Percentiles rank a stretch among this genome's conserved stretches.
phyloP scores from a whole-genome alignment of 2,113 vertebrate species.

The Prionailurus bengalensis region DNA sequence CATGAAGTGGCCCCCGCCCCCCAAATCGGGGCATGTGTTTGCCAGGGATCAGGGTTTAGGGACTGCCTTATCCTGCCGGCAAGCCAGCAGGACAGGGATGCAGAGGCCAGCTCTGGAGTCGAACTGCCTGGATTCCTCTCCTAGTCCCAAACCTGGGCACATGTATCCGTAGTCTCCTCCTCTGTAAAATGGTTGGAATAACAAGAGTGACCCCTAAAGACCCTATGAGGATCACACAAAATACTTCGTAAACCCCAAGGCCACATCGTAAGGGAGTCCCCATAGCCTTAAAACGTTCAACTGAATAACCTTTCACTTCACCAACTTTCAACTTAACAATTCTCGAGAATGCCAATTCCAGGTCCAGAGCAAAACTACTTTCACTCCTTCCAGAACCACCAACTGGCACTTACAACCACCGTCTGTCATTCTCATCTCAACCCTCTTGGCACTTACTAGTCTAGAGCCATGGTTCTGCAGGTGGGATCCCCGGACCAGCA shows the following conservation, averaged over 20 bases:
- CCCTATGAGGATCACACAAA: not conserved
- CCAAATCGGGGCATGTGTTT: not conserved
- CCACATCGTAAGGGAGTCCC: not conserved
- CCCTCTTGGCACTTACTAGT: no score
- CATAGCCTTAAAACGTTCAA: not conserved
- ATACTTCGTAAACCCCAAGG: not conserved
- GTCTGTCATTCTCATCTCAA: fast-evolving
- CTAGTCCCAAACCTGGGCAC: not conserved
- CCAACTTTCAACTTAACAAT: not conserved
- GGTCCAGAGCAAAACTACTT: fast-evolving
- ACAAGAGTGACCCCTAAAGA: not conserved
- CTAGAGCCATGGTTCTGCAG: not conserved
- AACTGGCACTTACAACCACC: not conserved
- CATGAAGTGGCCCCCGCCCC: fast-evolving
- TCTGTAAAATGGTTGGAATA: not conserved
- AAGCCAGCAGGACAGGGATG: not conserved
- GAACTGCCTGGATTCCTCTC: not conserved
- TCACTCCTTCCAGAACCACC: not conserved
- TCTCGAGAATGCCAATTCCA: not conserved
- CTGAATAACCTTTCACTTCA: not conserved
- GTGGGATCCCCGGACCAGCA: not conserved
- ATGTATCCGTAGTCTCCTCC: not conserved
- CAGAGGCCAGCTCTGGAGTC: not conserved
- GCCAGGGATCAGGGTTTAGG: not conserved
- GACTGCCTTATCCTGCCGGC: not conserved